Evolutionary conservation across 2,888 invertebrate species (phyloP).

Genomic region (Philaethria dido): DNA sequence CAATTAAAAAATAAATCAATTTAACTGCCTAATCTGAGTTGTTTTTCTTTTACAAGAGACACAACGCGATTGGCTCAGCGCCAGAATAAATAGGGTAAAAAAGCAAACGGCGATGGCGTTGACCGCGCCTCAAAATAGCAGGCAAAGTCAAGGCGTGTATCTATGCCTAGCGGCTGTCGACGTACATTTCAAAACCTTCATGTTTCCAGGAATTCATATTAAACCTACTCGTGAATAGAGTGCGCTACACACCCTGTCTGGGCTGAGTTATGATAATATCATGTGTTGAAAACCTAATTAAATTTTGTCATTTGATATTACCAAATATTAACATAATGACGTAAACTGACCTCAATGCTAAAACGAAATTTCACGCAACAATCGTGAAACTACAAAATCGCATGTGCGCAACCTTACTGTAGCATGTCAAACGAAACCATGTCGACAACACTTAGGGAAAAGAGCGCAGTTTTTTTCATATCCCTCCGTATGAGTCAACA

Average conservation of each 20-base stretch:
- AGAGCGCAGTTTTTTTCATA: constrained; percentile 30
- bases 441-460: constrained; percentile 38
- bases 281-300: constrained; percentile 29
- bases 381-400: constrained; percentile 25
- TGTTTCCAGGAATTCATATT: constrained; percentile 20
- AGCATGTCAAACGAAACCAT: constrained; percentile 38
- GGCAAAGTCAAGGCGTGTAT: constrained; percentile 80
- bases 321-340: constrained; percentile 19
- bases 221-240: constrained; percentile 1
- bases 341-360: constrained; percentile 31
- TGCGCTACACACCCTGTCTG: constrained; percentile 18
- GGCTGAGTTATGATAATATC: constrained; percentile 28
- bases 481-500: constrained; percentile 32
- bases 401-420: constrained; percentile 25
- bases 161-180: constrained; percentile 50
- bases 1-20: constrained; percentile 21
- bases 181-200: constrained; percentile 25
- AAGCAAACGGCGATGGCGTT: constrained; percentile 74
- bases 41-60: constrained; percentile 57
- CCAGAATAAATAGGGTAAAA: constrained; percentile 81
- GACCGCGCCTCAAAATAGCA: constrained; percentile 80
- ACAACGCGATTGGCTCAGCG: constrained; percentile 72
- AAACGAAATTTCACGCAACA: constrained; percentile 32
- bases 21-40: constrained; percentile 49
- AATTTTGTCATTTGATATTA: constrained; percentile 20